These are phyloP conservation scores for Gerris lacustris DNA, from an alignment of 2,888 invertebrate genomes.

Conservation along the genomic window DNA sequence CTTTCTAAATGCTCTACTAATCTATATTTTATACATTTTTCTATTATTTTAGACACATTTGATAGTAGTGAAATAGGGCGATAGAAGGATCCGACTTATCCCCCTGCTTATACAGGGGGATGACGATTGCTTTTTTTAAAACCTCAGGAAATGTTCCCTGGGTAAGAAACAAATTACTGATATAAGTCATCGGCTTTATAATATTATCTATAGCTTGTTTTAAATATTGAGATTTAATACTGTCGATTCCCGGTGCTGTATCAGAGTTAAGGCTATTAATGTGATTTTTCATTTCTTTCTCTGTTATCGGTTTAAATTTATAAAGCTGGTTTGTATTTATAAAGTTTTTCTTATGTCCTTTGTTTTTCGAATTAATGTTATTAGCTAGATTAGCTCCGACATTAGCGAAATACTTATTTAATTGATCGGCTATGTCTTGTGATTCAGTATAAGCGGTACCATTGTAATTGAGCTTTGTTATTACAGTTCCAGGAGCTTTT, in stretches of 20 bases:
- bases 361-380: not conserved
- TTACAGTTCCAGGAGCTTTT: not conserved
- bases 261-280: conserved; percentile 6
- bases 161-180: not conserved
- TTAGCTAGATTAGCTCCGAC: conserved; percentile 6
- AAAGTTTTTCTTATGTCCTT: too few relatives aligned
- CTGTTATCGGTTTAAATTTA: conserved; percentile 9
- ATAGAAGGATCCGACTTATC: not conserved
- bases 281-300: not conserved
- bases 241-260: conserved; percentile 10
- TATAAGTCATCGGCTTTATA: not conserved
- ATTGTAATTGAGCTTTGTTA: not conserved
- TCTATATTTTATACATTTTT: not conserved
- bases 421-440: conserved; percentile 6
- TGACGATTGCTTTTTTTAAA: not conserved
- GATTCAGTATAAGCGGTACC: not conserved
- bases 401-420: conserved; percentile 12
- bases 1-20: not conserved
- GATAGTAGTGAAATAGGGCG: not conserved
- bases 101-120: not conserved
- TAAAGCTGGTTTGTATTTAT: not conserved
- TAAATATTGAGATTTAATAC: conserved; percentile 2
- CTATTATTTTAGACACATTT: not conserved
- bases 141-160: not conserved
- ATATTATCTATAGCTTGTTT: not conserved